phyloP scores from a whole-genome alignment of 2,888 invertebrate genomes.

The Cheilosia pagana region DNA sequence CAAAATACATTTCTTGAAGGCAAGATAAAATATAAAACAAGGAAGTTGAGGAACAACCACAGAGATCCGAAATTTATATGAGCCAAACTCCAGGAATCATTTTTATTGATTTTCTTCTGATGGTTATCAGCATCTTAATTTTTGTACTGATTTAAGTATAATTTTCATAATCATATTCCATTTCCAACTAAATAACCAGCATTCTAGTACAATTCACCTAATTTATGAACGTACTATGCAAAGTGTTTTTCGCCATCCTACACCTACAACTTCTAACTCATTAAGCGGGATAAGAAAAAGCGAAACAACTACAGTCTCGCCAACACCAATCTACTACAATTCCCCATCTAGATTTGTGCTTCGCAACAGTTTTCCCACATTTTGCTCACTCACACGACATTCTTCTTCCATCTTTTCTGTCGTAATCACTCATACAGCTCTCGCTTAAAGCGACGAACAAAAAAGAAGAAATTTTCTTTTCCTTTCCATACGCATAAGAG shows the following conservation, averaged over 20 bases:
- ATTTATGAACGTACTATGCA: not conserved
- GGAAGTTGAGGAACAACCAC: too few relatives aligned
- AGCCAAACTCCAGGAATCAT: too few relatives aligned
- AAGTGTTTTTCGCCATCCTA: not conserved
- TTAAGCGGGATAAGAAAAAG: not conserved
- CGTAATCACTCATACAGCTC: constrained; percentile 71
- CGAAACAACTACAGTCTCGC: not conserved
- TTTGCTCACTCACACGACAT: constrained; percentile 58
- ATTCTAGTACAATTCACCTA: constrained; percentile 11
- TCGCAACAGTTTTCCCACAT: constrained; percentile 70
- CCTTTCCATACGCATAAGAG: constrained; percentile 36
- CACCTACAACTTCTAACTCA: not conserved
- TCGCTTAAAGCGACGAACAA: constrained; percentile 53
- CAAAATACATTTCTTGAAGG: too few relatives aligned
- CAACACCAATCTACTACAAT: constrained; percentile 48
- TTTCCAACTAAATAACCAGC: not conserved
- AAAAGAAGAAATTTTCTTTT: constrained; percentile 58
- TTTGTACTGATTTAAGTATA: too few relatives aligned
- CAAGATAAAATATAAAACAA: too few relatives aligned
- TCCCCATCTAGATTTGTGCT: constrained; percentile 1
- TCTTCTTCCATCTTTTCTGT: constrained; percentile 76
- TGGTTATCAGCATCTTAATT: too few relatives aligned
- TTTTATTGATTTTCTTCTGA: too few relatives aligned
- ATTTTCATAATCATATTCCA: too few relatives aligned
- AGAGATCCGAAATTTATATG: too few relatives aligned